Evolutionary conservation across 2,888 invertebrate species (phyloP), one percentile per base, ranked within the genome.

Genomic region (Dromius quadrimaculatus): DNA sequence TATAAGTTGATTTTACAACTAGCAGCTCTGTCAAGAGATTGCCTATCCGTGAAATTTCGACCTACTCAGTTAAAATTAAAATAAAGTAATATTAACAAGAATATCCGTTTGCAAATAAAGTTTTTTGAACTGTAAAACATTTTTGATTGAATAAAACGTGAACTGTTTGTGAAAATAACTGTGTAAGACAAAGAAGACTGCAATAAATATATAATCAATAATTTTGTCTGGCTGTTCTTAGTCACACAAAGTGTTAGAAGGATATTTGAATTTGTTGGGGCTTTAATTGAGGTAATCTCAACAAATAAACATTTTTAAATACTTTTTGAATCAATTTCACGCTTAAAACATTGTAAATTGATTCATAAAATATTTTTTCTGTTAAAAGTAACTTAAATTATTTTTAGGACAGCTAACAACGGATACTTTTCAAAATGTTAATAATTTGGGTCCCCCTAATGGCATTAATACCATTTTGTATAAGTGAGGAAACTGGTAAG

Each of bases 161-260:
- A 28, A 15, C 28, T 54, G 23, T 54, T 17, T 23, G 50, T 54
- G 28, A 28, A 54, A 54, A 28, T 57, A 54, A 38, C 15, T 20
- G 36, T 23, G 41, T 63, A 66, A 66, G 66, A 66, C 66, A 66
- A 66, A 66, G 66, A 66, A 66, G 57, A 57, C 36, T 57, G 36
- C 36, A 57, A 66, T 66, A 66, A 66, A 66, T 66, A 54, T 54
- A 66, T 66, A 66, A 66, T 66, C 66, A 66, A 66, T 66, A 66
- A 57, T 66, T 66, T 66, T 57, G 66, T 66, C 66, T 66, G 36
- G 66, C 54, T 38, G 23, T 28, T 54, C 50, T 54, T 54, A 28
- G 50, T 15, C 47, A 47, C 23, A 47, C 22, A 47, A 47, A 19
- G 45, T 65, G 50, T 28, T 28, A 47, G 17, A 36, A 34, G 50